These are phyloP conservation scores for Alouatta palliata DNA, from an alignment of 2,113 vertebrate genomes.

Conservation along the genomic window DNA sequence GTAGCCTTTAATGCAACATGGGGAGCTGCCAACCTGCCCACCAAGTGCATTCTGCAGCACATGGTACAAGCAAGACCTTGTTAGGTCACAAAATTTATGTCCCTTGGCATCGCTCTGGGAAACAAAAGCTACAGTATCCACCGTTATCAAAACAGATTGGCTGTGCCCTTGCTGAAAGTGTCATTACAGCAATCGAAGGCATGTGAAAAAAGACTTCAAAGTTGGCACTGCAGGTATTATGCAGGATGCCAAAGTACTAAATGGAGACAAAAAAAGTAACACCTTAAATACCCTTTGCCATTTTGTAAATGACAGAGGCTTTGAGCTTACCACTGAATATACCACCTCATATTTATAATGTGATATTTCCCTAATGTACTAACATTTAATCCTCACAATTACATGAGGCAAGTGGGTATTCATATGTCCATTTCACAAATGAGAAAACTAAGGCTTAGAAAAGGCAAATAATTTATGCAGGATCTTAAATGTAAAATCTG, in stretches of 20 bases:
- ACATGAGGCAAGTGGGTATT: neutral
- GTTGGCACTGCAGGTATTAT: neutral
- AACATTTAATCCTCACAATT: neutral
- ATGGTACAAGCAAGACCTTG: conserved; percentile 5
- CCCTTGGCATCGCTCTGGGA: neutral
- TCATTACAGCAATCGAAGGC: neutral
- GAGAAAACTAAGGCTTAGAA: neutral
- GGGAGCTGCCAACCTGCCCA: neutral
- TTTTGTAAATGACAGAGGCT: neutral
- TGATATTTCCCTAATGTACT: neutral
- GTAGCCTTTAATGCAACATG: neutral
- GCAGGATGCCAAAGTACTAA: neutral
- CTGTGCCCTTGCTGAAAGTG: neutral
- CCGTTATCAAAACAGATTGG: conserved; percentile 48
- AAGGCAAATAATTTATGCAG: neutral
- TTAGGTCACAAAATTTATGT: conserved; percentile 46
- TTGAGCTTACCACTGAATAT: neutral
- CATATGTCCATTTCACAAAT: neutral
- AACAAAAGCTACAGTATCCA: neutral
- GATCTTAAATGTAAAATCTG: neutral
- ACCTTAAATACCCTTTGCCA: neutral
- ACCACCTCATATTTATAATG: neutral
- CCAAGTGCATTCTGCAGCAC: neutral
- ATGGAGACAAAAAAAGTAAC: too few relatives aligned
- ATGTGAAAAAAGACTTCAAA: neutral